Evolutionary conservation across 1,140 invertebrate genomes (phyloP).

Genomic region (Tetranychus cinnabarinus): DNA sequence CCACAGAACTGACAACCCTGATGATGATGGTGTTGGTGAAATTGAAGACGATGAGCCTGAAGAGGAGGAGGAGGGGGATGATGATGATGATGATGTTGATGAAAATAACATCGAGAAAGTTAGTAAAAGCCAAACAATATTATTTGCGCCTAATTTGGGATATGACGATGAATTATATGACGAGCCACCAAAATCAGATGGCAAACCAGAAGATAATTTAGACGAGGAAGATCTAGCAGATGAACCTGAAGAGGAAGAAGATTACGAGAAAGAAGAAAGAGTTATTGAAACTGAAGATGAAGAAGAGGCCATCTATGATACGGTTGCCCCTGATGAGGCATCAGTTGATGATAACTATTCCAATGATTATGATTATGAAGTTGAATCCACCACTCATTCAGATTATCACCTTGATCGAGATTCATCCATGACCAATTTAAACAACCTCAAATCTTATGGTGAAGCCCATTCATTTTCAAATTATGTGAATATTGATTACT

Average conservation of each 20-base stretch:
- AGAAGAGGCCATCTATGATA: slow-evolving; percentile 14
- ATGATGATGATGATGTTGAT: background rate
- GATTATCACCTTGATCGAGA: background rate
- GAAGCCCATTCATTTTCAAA: slow-evolving; percentile 25
- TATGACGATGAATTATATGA: background rate
- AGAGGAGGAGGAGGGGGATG: background rate
- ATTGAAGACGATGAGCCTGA: background rate
- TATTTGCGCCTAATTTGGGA: background rate
- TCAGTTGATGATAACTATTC: background rate
- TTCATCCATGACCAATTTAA: background rate
- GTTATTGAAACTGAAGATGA: slow-evolving; percentile 1
- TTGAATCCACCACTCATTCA: background rate
- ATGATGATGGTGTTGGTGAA: background rate
- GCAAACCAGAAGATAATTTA: background rate
- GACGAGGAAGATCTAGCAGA: background rate
- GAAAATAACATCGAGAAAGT: background rate
- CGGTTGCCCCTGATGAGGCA: slow-evolving; percentile 12
- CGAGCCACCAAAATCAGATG: background rate
- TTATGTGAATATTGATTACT: slow-evolving; percentile 74
- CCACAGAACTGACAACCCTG: background rate
- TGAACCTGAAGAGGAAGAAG: background rate
- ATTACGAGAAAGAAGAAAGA: background rate
- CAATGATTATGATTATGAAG: background rate
- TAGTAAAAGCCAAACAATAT: background rate
- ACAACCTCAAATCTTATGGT: too few relatives aligned